Conservation (phyloP, 1,140 invertebrate species). For the Centruroides sculpturatus region DNA sequence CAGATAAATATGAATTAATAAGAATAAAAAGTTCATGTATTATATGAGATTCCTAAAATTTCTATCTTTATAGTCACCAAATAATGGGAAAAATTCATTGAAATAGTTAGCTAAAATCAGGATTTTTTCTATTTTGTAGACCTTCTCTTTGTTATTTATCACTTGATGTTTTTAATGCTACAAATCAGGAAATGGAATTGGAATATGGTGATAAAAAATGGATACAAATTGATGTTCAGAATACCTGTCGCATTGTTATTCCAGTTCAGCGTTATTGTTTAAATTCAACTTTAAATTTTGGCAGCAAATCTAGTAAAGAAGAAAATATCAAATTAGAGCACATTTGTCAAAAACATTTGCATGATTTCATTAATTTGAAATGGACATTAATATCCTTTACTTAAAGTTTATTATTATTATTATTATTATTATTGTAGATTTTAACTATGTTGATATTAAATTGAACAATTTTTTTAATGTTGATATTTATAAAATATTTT, state of each 20-base stretch:
- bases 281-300: constrained; percentile 5
- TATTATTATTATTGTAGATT: too few relatives aligned
- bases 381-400: constrained; percentile 39
- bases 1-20: too few relatives aligned
- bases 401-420: too few relatives aligned
- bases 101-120: background rate
- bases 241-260: constrained; percentile 73
- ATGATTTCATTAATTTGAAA: constrained; percentile 55
- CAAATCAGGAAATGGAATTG: constrained; percentile 74
- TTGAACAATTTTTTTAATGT: too few relatives aligned
- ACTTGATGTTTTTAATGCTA: constrained; percentile 70
- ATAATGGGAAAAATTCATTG: too few relatives aligned
- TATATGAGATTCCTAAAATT: too few relatives aligned
- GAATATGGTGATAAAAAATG: constrained; percentile 64
- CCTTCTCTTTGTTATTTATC: constrained; percentile 74
- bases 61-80: too few relatives aligned
- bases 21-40: too few relatives aligned
- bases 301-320: too few relatives aligned
- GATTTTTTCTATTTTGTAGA: constrained; percentile 32
- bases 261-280: constrained; percentile 70
- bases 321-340: too few relatives aligned
- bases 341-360: constrained; percentile 59
- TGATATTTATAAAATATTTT: too few relatives aligned
- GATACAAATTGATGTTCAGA: constrained; percentile 71
- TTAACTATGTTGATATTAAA: too few relatives aligned